These are phyloP conservation scores for Diploscapter pachys DNA, from an alignment of 1,140 invertebrate species.

Conservation along the genomic window DNA sequence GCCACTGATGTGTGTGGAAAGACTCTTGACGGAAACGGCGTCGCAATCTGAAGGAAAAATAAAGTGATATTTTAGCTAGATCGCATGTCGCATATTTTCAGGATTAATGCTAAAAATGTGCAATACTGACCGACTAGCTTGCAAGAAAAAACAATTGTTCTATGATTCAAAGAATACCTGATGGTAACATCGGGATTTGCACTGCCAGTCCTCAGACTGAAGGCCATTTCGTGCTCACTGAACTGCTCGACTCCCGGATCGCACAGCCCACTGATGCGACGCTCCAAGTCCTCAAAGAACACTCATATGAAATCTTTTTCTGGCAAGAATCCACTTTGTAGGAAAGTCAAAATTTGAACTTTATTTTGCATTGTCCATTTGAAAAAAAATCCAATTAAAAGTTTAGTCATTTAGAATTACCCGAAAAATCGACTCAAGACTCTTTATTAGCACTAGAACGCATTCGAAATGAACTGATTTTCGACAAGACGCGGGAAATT, in stretches of 20 bases:
- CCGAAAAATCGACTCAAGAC: slow-evolving; percentile 7
- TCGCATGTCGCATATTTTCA: too few species aligned
- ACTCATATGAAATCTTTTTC: too few species aligned
- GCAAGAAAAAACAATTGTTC: not conserved
- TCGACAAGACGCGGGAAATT: too few species aligned
- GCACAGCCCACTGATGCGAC: slow-evolving; percentile 30
- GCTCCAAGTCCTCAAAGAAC: slow-evolving; percentile 22
- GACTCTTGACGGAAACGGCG: slow-evolving; percentile 21
- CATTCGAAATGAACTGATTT: too few species aligned
- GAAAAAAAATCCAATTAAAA: not conserved
- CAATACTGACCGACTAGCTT: too few species aligned
- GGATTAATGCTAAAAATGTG: too few species aligned
- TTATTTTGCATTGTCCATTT: too few species aligned
- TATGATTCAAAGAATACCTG: slow-evolving; percentile 6
- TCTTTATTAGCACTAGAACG: too few species aligned
- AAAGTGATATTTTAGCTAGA: too few species aligned
- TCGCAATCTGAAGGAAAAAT: slow-evolving; percentile 17
- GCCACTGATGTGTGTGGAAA: slow-evolving; percentile 16
- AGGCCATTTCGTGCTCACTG: slow-evolving; percentile 37
- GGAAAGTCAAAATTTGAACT: too few species aligned
- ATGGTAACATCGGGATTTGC: slow-evolving; percentile 20
- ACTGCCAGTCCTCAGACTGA: slow-evolving; percentile 22
- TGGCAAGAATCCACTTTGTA: too few species aligned
- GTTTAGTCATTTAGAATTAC: slow-evolving; percentile 1
- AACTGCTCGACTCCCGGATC: slow-evolving; percentile 33